Percentiles rank a stretch among this genome's conserved stretches.
phyloP scores from a whole-genome alignment of 2,888 invertebrate genomes.

The Chloroclysta siterata region DNA sequence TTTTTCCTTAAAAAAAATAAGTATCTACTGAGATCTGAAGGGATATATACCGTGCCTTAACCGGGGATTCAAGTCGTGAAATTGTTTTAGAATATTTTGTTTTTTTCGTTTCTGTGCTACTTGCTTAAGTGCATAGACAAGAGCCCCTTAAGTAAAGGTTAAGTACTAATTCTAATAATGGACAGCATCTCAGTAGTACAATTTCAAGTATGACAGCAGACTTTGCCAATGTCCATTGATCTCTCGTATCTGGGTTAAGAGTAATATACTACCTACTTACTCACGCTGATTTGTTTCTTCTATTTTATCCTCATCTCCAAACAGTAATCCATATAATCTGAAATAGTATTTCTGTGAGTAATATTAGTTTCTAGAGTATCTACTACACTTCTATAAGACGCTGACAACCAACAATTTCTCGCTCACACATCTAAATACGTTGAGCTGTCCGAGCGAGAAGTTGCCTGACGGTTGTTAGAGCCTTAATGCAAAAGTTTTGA shows the following conservation, averaged over 20 bases:
- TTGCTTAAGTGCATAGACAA: too few relatives aligned
- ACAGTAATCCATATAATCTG: not conserved
- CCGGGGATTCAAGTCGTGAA: too few relatives aligned
- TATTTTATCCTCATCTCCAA: not conserved
- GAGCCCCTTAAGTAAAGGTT: too few relatives aligned
- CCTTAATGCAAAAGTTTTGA: not conserved
- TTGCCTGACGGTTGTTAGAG: too few relatives aligned
- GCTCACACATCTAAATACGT: too few relatives aligned
- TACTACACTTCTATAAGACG: too few relatives aligned
- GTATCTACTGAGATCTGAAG: too few relatives aligned
- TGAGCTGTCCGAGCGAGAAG: too few relatives aligned
- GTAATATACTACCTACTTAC: not conserved
- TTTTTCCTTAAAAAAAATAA: too few relatives aligned
- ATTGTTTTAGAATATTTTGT: not conserved
- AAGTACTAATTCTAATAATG: not conserved
- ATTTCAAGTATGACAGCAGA: not conserved
- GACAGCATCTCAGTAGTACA: not conserved
- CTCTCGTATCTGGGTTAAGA: constrained; percentile 6
- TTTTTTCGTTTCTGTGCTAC: not conserved
- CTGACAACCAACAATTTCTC: too few relatives aligned
- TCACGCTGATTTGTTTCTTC: constrained; percentile 4
- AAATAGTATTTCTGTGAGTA: not conserved
- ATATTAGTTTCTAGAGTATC: not conserved
- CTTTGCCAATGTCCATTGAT: constrained; percentile 5
- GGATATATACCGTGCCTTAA: too few relatives aligned